Evolutionary conservation across 2,113 vertebrate genomes (phyloP).

Genomic region (Notechis scutatus): DNA sequence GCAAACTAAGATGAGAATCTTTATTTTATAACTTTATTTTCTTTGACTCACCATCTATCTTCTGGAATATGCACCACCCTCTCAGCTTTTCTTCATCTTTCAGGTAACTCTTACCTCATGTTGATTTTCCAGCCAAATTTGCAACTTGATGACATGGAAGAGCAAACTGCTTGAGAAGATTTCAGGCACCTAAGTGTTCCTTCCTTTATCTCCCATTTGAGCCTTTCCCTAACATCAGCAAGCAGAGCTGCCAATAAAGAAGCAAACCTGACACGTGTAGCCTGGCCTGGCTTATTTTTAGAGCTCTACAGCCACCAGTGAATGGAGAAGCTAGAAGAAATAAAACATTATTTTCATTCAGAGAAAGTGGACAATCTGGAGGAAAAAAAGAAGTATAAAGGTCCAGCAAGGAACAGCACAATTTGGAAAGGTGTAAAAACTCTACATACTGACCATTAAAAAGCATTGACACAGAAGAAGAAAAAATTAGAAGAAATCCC

Average conservation of each 20-base stretch:
- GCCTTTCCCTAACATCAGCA: background rate
- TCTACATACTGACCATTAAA: background rate
- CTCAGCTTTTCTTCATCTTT: background rate
- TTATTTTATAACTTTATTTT: background rate
- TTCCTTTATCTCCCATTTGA: background rate
- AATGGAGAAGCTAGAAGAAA: background rate
- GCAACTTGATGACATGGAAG: background rate
- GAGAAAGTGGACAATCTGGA: background rate
- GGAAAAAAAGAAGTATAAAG: background rate
- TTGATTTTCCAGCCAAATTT: background rate
- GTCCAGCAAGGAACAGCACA: background rate
- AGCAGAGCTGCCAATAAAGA: background rate
- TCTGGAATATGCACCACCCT: background rate
- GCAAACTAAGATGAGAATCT: background rate
- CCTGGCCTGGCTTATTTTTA: background rate
- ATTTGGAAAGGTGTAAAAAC: background rate
- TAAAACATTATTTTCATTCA: background rate
- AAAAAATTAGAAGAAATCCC: background rate
- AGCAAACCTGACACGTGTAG: background rate
- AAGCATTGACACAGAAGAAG: background rate
- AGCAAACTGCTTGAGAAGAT: background rate
- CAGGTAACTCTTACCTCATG: background rate
- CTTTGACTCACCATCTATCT: background rate
- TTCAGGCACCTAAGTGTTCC: background rate
- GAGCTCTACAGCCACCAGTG: background rate